phyloP scores from a whole-genome alignment of 1,140 invertebrate species.

The Scaptomyza graminum region DNA sequence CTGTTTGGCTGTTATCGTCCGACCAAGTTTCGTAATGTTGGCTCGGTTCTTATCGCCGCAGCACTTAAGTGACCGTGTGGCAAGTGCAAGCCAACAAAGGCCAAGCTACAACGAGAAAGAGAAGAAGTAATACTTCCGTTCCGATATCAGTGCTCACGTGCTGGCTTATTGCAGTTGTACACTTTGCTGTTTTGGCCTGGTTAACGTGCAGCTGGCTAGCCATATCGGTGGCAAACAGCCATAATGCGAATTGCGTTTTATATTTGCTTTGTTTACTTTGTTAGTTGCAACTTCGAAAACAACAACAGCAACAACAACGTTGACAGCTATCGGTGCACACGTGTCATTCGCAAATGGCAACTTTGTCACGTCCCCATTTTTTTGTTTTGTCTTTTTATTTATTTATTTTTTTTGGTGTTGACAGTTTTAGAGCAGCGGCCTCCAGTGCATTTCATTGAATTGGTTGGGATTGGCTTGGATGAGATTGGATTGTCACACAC shows the following conservation, averaged over 20 bases:
- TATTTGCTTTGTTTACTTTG: conserved; percentile 41
- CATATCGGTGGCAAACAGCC: conserved; percentile 22
- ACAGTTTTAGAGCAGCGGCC: conserved; percentile 57
- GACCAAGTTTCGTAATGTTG: conserved; percentile 38
- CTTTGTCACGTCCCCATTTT: conserved; percentile 71
- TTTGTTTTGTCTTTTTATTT: neutral
- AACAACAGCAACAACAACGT: conserved; percentile 2
- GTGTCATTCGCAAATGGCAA: conserved; percentile 72
- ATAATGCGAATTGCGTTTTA: conserved; percentile 8
- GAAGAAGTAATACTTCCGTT: conserved; percentile 54
- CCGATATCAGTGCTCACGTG: conserved; percentile 67
- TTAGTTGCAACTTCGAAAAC: conserved; percentile 19
- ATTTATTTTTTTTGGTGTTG: conserved; percentile 29
- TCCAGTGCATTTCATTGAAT: conserved; percentile 34
- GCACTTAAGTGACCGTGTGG: conserved; percentile 16
- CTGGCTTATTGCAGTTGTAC: conserved; percentile 33
- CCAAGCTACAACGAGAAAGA: conserved; percentile 14
- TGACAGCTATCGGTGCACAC: conserved; percentile 50
- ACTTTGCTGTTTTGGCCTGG: conserved; percentile 32
- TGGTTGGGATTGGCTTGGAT: conserved; percentile 20
- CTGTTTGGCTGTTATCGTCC: conserved; percentile 36
- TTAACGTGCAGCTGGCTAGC: too few species aligned
- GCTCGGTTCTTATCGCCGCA: conserved; percentile 18
- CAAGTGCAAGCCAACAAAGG: conserved; percentile 25
- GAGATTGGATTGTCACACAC: conserved; percentile 17